phyloP scores from a whole-genome alignment of 2,797 vertebrate genomes.

The Urosaurus nigricauda region DNA sequence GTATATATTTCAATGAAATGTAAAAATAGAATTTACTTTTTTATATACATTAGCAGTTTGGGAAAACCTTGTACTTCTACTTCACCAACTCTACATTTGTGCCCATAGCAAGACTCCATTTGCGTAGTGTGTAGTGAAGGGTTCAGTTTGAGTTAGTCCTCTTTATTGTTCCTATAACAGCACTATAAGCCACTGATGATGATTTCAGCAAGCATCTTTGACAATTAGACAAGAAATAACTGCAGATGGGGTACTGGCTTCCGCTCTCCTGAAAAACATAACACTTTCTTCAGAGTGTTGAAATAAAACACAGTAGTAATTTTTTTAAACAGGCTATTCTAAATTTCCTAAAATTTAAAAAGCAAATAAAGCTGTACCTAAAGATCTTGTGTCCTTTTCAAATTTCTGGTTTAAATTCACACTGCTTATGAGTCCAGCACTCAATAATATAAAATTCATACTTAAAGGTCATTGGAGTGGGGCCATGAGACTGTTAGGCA shows the following conservation, averaged over 20 bases:
- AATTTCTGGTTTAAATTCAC: not conserved
- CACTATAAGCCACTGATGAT: conserved; percentile 11
- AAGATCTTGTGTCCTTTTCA: not conserved
- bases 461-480: no score
- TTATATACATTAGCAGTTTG: conserved; percentile 42
- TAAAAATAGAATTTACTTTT: conserved; percentile 28
- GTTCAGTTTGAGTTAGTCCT: conserved; percentile 41
- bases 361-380: conserved; percentile 2
- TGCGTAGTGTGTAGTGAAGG: conserved; percentile 55
- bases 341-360: conserved; percentile 43
- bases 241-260: conserved; percentile 31
- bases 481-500: not conserved
- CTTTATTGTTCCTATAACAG: conserved; percentile 35
- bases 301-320: conserved; percentile 29
- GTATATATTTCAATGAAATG: conserved; percentile 56
- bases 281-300: conserved; percentile 39
- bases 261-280: conserved; percentile 48
- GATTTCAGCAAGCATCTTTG: conserved; percentile 35
- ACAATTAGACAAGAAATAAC: conserved; percentile 56
- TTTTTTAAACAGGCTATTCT: conserved; percentile 38
- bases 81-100: conserved; percentile 45
- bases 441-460: not conserved
- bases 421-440: not conserved
- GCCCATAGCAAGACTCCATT: conserved; percentile 44
- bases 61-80: conserved; percentile 20